These are phyloP conservation scores for Lanistes nyassanus DNA, from an alignment of 1,140 invertebrate species.

Conservation along the genomic window DNA sequence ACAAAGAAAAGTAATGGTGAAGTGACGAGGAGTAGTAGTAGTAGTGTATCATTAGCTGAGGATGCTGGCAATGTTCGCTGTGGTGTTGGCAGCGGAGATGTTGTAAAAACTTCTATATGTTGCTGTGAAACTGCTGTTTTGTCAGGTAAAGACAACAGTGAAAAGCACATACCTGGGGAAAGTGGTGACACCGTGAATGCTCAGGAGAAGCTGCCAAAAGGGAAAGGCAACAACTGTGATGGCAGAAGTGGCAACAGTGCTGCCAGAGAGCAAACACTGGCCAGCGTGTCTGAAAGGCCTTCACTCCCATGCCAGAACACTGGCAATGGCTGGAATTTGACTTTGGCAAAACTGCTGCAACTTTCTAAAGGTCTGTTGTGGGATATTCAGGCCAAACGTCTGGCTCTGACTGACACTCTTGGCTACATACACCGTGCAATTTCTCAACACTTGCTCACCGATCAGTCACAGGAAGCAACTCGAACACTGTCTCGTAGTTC, in stretches of 20 bases:
- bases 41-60: no score
- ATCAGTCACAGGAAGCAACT: constrained; percentile 34
- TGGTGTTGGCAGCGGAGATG: no score
- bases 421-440: constrained; percentile 59
- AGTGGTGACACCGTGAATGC: no score
- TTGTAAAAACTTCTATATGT: no score
- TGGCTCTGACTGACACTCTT: constrained; percentile 56
- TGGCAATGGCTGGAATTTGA: constrained; percentile 26
- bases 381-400: constrained; percentile 59
- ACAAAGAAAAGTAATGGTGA: no score
- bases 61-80: no score
- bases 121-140: no score
- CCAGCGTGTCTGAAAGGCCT: not conserved
- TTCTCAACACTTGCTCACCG: constrained; percentile 55
- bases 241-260: not conserved
- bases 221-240: not conserved
- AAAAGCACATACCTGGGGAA: no score
- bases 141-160: no score
- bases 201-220: not conserved
- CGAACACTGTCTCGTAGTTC: constrained; percentile 9
- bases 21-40: no score
- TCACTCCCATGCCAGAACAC: not conserved
- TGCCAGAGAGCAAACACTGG: not conserved
- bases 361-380: constrained; percentile 54
- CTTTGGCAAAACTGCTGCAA: constrained; percentile 38